These are phyloP conservation scores for Diadophis punctatus DNA, from an alignment of 2,113 vertebrate genomes.

Conservation along the genomic window DNA sequence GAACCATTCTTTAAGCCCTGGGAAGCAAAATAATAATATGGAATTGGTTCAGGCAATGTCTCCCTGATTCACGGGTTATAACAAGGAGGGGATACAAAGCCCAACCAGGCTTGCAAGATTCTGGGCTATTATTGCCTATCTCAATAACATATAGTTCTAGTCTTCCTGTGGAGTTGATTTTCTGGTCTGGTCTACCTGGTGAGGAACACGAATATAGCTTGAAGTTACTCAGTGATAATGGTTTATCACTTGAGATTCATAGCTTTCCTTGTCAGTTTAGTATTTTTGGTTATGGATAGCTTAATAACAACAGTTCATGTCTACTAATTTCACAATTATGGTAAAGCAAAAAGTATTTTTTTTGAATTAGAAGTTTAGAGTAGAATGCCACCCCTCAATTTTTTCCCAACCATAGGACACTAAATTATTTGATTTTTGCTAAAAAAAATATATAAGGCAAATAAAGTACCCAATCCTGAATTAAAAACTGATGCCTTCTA, in stretches of 20 bases:
- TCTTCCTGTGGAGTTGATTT: not conserved
- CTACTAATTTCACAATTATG: not conserved
- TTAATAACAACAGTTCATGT: not conserved
- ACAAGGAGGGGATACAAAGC: not conserved
- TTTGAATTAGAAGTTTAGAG: not conserved
- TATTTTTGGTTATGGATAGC: not conserved
- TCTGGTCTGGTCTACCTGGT: not conserved
- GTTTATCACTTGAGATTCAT: not conserved
- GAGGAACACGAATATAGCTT: not conserved
- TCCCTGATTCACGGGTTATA: not conserved
- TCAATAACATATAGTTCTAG: not conserved
- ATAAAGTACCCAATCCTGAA: not conserved
- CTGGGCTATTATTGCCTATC: not conserved
- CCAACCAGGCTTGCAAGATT: not conserved
- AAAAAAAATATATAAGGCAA: not conserved
- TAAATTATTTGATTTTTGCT: not conserved
- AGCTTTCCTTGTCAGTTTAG: not conserved
- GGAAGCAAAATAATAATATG: not conserved
- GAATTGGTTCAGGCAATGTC: not conserved
- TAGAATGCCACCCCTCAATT: not conserved
- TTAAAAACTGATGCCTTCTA: not conserved
- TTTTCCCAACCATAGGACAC: not conserved
- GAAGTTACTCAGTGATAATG: not conserved
- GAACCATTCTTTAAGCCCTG: not conserved
- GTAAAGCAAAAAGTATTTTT: not conserved